Conservation (phyloP, 1,140 invertebrate genomes). For the Caerostris extrusa region DNA sequence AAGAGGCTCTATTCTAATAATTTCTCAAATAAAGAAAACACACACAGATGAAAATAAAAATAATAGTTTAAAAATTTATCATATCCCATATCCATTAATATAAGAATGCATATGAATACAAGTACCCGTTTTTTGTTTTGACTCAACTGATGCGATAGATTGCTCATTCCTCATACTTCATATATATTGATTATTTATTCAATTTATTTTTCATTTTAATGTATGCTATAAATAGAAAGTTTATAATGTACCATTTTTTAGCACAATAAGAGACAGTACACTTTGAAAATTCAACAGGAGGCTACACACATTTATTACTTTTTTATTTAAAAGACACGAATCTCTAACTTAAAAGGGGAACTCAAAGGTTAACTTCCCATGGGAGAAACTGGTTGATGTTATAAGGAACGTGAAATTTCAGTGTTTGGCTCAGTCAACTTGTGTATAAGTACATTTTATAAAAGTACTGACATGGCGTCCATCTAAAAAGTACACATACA, state of each 20-base stretch:
- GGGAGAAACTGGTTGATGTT: not conserved
- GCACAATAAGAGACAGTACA: not conserved
- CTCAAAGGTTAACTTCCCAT: not conserved
- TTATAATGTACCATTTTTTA: not conserved
- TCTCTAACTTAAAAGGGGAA: not conserved
- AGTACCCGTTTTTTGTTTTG: no score
- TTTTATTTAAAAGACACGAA: conserved; percentile 8
- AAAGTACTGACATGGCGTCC: conserved; percentile 14
- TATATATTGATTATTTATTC: no score
- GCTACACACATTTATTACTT: not conserved
- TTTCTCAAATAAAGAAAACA: no score
- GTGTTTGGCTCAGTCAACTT: not conserved
- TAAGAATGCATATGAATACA: no score
- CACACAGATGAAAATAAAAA: no score
- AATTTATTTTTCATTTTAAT: no score
- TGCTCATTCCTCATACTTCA: no score
- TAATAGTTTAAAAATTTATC: no score
- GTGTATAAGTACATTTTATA: conserved; percentile 60
- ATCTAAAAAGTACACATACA: conserved; percentile 32
- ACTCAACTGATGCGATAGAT: no score
- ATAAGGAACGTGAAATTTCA: not conserved
- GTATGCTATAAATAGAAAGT: no score
- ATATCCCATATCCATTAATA: no score
- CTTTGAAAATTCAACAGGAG: not conserved
- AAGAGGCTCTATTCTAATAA: no score